Evolutionary conservation across 92 coral and sea anemone genomes (phyloP).

Genomic region (Palythoa grandiflora): DNA sequence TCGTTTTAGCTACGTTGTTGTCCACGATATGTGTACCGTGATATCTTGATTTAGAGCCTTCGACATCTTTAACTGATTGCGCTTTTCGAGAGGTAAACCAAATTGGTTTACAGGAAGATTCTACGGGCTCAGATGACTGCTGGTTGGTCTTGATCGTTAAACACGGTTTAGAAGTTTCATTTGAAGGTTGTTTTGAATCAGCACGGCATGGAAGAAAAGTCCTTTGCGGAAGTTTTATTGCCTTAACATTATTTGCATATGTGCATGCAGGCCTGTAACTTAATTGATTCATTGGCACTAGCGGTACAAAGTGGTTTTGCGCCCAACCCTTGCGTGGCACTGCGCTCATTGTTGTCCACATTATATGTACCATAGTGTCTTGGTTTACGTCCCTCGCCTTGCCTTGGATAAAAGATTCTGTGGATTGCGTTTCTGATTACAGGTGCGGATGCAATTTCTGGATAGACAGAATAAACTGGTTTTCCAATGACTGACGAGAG

Average conservation of each 20-base stretch:
- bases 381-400: not conserved
- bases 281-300: not conserved
- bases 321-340: slow-evolving; percentile 33
- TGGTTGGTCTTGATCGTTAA: not conserved
- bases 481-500: too few species aligned
- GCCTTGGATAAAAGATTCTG: too few species aligned
- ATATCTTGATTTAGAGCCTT: not conserved
- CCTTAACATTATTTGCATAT: too few species aligned
- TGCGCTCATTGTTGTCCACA: slow-evolving; percentile 46
- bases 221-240: not conserved
- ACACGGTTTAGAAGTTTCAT: not conserved
- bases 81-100: not conserved
- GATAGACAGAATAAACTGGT: too few species aligned
- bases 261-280: too few species aligned
- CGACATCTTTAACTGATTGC: not conserved
- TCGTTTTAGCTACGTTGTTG: not conserved
- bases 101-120: not conserved
- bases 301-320: slow-evolving; percentile 52
- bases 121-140: not conserved
- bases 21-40: not conserved
- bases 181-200: not conserved
- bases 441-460: too few species aligned
- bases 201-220: not conserved
- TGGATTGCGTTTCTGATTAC: too few species aligned
- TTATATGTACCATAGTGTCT: not conserved